Percentiles rank a stretch among this genome's conserved stretches.
Evolutionary conservation across 64 coral and sea anemone species (phyloP).

Genomic region (Pachyseris speciosa): DNA sequence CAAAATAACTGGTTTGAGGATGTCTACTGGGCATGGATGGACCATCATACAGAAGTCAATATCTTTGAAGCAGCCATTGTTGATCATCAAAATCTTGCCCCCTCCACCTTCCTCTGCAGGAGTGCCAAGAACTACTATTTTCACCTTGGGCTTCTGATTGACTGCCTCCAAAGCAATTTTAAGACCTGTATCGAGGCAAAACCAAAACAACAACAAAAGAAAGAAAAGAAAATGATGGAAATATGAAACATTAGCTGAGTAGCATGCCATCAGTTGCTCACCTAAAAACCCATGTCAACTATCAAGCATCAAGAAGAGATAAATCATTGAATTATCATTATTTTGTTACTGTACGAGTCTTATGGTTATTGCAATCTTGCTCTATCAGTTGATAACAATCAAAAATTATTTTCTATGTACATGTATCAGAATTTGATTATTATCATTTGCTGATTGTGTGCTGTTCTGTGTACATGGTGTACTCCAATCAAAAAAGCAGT

Average conservation of each 20-base stretch:
- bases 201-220: background rate
- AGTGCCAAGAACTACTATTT: conserved; percentile 79
- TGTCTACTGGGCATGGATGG: conserved; percentile 70
- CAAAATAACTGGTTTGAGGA: conserved; percentile 28
- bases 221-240: background rate
- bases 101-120: conserved; percentile 87
- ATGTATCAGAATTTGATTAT: no score
- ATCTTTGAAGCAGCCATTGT: conserved; percentile 89
- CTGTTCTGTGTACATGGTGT: no score
- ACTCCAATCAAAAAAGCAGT: no score
- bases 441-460: no score
- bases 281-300: no score
- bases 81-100: conserved; percentile 83
- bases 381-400: no score
- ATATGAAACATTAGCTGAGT: background rate
- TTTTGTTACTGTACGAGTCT: no score
- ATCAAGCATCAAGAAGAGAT: no score
- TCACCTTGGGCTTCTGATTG: conserved; percentile 29
- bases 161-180: conserved; percentile 47
- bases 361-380: no score
- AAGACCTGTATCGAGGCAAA: conserved; percentile 2
- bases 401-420: no score
- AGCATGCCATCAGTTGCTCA: no score
- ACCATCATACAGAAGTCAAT: conserved; percentile 93
- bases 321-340: no score